Conservation (phyloP, 2,797 vertebrate species). For the Silurus lanzhouensis region DNA sequence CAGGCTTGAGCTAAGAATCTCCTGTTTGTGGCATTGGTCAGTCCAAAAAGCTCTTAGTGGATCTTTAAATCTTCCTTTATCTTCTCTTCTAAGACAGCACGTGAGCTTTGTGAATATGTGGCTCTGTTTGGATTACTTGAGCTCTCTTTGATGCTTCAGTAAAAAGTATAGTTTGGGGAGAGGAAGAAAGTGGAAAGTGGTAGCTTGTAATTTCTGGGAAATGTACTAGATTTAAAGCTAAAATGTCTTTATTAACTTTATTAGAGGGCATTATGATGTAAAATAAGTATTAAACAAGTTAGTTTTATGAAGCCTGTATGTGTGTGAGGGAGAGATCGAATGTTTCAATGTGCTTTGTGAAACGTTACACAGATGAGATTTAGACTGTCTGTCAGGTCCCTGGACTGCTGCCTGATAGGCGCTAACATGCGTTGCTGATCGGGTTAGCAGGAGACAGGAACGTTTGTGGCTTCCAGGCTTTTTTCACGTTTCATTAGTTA, state of each 20-base stretch:
- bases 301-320: slow-evolving; percentile 76
- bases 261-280: slow-evolving; percentile 75
- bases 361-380: slow-evolving; percentile 59
- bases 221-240: slow-evolving; percentile 75
- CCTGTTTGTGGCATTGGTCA: slow-evolving; percentile 65
- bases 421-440: slow-evolving; percentile 76
- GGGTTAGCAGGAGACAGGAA: slow-evolving; percentile 71
- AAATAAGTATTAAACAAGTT: slow-evolving; percentile 76
- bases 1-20: slow-evolving; percentile 42
- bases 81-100: slow-evolving; percentile 59
- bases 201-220: slow-evolving; percentile 57
- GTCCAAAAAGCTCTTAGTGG: slow-evolving; percentile 65
- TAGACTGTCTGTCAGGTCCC: slow-evolving; percentile 63
- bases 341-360: slow-evolving; percentile 74
- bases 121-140: slow-evolving; percentile 59
- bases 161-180: slow-evolving; percentile 31
- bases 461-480: slow-evolving; percentile 70
- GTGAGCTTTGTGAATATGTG: slow-evolving; percentile 55
- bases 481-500: slow-evolving; percentile 71
- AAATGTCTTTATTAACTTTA: slow-evolving; percentile 78
- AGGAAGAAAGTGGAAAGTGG: slow-evolving; percentile 38
- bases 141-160: slow-evolving; percentile 55
- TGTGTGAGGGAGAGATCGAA: slow-evolving; percentile 67
- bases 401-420: slow-evolving; percentile 76
- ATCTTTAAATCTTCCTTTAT: slow-evolving; percentile 63